phyloP scores from a whole-genome alignment of 2,113 vertebrate species.

The Grammomys surdaster region DNA sequence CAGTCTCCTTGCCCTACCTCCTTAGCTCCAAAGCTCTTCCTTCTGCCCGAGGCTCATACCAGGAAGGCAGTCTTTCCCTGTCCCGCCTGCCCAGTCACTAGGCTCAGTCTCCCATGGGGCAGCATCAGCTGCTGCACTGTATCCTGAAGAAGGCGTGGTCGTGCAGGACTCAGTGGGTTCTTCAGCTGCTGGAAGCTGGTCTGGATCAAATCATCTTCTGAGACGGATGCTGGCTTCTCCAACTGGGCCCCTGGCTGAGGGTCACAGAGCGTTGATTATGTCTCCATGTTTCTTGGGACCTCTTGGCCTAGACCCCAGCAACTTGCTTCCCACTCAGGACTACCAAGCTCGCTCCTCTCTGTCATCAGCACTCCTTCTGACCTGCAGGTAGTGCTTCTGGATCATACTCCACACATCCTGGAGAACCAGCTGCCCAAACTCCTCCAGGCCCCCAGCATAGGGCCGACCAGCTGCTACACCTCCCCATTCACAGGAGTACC shows the following conservation, averaged over 20 bases:
- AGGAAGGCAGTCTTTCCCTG: slow-evolving; percentile 93
- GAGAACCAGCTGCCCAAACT: slow-evolving; percentile 88
- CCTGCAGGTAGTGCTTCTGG: slow-evolving; percentile 76
- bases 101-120: slow-evolving; percentile 83
- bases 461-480: slow-evolving; percentile 88
- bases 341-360: neutral
- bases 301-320: neutral
- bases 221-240: slow-evolving; percentile 36
- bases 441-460: slow-evolving; percentile 87
- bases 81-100: slow-evolving; percentile 88
- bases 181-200: slow-evolving; percentile 75
- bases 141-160: slow-evolving; percentile 82
- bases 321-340: neutral
- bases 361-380: neutral
- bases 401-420: slow-evolving; percentile 90
- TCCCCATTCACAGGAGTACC: slow-evolving; percentile 91
- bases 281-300: neutral
- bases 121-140: slow-evolving; percentile 87
- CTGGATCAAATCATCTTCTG: slow-evolving; percentile 74
- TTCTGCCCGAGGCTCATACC: slow-evolving; percentile 77
- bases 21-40: neutral
- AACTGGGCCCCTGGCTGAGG: slow-evolving; percentile 54
- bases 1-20: neutral
- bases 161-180: slow-evolving; percentile 45
- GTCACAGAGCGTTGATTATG: neutral